Conservation (phyloP, 2,888 invertebrate genomes). For the Drosophila ustulata region DNA sequence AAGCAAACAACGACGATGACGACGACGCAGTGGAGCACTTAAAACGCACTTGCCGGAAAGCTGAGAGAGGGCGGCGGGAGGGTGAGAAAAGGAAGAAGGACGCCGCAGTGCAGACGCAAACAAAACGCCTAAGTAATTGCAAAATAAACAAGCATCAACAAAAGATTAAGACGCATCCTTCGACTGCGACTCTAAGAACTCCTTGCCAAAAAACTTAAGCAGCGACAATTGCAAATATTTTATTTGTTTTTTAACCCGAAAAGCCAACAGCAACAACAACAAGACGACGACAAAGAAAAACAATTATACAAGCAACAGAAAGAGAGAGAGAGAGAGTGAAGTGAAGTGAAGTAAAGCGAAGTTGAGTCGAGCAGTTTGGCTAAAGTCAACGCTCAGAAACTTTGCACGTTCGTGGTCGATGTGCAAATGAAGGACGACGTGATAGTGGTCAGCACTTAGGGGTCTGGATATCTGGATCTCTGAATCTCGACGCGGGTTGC, state of each 20-base stretch:
- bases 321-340: background rate
- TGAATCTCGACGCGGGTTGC: background rate
- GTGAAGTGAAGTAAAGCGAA: background rate
- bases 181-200: constrained; percentile 12
- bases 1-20: constrained; percentile 35
- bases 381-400: constrained; percentile 53
- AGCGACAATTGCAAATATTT: constrained; percentile 73
- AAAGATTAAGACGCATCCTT: constrained; percentile 79
- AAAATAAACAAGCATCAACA: constrained; percentile 83
- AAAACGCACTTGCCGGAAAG: constrained; percentile 34
- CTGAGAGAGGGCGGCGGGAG: background rate
- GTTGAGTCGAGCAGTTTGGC: constrained; percentile 22
- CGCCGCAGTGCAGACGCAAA: constrained; percentile 80
- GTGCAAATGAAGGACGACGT: constrained; percentile 78
- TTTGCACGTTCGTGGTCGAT: constrained; percentile 74
- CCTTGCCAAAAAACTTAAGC: constrained; percentile 7
- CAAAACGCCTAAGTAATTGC: constrained; percentile 83
- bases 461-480: too few relatives aligned
- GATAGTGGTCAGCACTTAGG: constrained; percentile 55
- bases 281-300: constrained; percentile 34
- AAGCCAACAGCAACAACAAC: constrained; percentile 10
- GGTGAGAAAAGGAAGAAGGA: background rate
- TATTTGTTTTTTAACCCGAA: constrained; percentile 52
- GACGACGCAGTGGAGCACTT: constrained; percentile 60
- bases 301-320: constrained; percentile 59